phyloP scores from a whole-genome alignment of 2,113 vertebrate genomes.

The Fukomys damarensis region DNA sequence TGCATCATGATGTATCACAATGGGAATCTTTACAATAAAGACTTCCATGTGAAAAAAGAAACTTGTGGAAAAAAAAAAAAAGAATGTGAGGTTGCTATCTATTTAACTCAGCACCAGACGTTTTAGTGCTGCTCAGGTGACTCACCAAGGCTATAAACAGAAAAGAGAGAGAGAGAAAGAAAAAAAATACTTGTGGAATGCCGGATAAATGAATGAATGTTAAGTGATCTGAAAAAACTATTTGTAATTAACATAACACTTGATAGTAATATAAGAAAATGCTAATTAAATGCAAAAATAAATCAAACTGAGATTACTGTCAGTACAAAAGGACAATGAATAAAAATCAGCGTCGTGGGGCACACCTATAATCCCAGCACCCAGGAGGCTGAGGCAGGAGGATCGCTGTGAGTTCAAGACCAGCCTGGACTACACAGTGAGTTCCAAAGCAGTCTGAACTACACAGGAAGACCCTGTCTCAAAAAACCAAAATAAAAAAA shows the following conservation, averaged over 20 bases:
- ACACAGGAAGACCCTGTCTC: too few species aligned
- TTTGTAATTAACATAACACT: conserved; percentile 7
- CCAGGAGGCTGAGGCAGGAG: too few species aligned
- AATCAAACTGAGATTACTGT: conserved; percentile 24
- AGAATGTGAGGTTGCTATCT: too few species aligned
- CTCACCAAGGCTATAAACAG: too few species aligned
- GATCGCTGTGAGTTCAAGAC: too few species aligned
- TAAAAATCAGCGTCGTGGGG: neutral
- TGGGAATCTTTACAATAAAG: neutral
- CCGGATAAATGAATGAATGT: neutral
- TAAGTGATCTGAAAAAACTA: conserved; percentile 38
- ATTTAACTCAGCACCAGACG: too few species aligned
- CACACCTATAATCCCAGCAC: too few species aligned
- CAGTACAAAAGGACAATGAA: neutral
- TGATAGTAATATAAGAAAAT: conserved; percentile 4
- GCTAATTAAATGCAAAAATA: neutral
- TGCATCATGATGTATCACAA: neutral
- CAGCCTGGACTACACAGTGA: too few species aligned
- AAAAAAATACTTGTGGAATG: conserved; percentile 3
- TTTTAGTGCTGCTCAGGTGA: too few species aligned
- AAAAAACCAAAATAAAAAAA: too few species aligned
- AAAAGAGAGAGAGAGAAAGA: too few species aligned
- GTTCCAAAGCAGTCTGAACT: too few species aligned
- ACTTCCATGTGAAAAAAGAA: neutral
- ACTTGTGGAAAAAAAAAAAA: conserved; percentile 33